Evolutionary conservation across 2,797 vertebrate species (phyloP).

Genomic region (Sciurus vulgaris): DNA sequence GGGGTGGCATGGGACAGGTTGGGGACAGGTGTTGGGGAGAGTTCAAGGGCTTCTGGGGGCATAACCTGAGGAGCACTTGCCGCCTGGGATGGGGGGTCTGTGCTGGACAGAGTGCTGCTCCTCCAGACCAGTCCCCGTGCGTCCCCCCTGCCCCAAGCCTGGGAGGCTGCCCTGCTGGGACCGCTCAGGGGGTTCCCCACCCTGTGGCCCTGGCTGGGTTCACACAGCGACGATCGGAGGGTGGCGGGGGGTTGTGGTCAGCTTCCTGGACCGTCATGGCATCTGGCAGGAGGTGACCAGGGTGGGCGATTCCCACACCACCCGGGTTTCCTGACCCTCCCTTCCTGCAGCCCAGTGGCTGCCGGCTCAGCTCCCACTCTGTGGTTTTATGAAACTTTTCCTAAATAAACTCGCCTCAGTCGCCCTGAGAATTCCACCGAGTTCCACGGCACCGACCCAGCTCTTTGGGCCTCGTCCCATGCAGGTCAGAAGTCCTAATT

Average conservation of each 20-base stretch:
- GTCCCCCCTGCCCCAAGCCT: neutral
- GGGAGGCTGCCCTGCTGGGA: neutral
- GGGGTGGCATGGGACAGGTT: too few relatives aligned
- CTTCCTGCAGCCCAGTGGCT: neutral
- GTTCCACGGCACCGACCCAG: rapidly evolving
- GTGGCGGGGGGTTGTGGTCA: rapidly evolving
- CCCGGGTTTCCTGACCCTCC: too few relatives aligned
- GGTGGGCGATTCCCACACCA: rapidly evolving
- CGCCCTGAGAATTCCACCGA: neutral
- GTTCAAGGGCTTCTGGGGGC: neutral
- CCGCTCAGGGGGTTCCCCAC: rapidly evolving
- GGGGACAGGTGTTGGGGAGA: neutral
- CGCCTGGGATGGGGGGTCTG: neutral
- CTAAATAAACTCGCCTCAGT: too few relatives aligned
- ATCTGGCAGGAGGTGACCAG: neutral
- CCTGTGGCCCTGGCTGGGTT: neutral
- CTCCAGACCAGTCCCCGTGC: neutral
- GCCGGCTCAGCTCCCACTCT: rapidly evolving
- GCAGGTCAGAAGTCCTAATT: neutral
- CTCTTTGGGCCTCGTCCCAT: neutral
- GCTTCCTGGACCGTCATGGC: neutral
- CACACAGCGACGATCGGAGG: neutral
- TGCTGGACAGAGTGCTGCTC: rapidly evolving
- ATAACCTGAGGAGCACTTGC: neutral
- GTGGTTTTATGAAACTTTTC: neutral